Conservation (phyloP, 2,113 vertebrate species). For the Psophia crepitans region DNA sequence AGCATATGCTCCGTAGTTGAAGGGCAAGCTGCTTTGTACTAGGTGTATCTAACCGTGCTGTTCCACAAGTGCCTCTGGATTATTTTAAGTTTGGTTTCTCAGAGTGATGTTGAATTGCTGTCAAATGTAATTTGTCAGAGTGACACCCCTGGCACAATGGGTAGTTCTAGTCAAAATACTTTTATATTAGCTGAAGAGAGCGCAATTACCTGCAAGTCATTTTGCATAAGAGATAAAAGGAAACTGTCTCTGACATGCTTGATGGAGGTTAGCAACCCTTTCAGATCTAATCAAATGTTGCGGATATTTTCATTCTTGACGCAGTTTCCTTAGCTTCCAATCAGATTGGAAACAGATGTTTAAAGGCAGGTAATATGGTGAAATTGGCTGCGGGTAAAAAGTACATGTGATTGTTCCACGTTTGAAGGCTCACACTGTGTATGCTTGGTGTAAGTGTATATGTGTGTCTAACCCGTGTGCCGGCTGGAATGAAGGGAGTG, state of each 20-base stretch:
- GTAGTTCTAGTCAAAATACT: slow-evolving; percentile 27
- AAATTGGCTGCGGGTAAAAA: background rate
- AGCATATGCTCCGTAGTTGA: background rate
- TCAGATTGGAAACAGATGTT: background rate
- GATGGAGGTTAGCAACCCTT: slow-evolving; percentile 22
- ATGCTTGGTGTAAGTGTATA: background rate
- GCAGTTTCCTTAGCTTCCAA: background rate
- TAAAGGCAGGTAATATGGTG: background rate
- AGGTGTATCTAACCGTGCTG: background rate
- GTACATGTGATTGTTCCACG: background rate
- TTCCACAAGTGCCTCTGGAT: background rate
- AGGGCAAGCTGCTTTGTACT: background rate
- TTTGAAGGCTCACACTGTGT: background rate
- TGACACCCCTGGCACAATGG: background rate
- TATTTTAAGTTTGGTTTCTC: background rate
- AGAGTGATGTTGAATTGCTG: background rate
- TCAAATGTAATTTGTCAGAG: slow-evolving; percentile 26
- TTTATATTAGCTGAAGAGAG: slow-evolving; percentile 20
- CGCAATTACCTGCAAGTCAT: slow-evolving; percentile 35
- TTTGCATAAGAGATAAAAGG: slow-evolving; percentile 46
- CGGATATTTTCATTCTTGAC: background rate
- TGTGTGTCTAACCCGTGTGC: background rate
- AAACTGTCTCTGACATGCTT: background rate
- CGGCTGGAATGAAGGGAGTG: background rate
- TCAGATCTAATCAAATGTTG: slow-evolving; percentile 4